Evolutionary conservation across 2,113 vertebrate species (phyloP).

Genomic region (Phaetusa simplex): DNA sequence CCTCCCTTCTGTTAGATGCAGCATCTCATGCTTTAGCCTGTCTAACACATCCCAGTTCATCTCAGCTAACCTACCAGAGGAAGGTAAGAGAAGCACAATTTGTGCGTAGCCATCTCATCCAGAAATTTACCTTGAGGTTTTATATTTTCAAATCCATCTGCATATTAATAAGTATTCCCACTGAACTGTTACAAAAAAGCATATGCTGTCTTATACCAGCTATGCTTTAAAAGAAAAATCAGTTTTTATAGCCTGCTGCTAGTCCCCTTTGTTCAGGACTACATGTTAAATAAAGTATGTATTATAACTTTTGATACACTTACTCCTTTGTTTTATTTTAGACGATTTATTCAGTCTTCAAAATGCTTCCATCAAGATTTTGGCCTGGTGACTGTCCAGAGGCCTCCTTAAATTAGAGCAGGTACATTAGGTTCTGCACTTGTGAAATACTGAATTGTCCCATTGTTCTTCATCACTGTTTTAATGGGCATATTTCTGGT

Average conservation of each 20-base stretch:
- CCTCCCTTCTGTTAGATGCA: neutral
- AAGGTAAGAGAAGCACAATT: neutral
- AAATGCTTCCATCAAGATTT: constrained; percentile 36
- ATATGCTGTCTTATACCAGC: neutral
- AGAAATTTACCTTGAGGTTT: neutral
- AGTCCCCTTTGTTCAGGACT: neutral
- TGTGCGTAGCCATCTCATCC: neutral
- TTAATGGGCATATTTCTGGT: constrained; percentile 19
- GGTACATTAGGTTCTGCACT: constrained; percentile 18
- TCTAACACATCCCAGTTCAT: neutral
- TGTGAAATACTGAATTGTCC: constrained; percentile 29
- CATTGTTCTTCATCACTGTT: constrained; percentile 29
- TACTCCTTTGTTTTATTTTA: constrained; percentile 41
- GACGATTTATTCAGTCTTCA: constrained; percentile 30
- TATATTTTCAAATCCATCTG: neutral
- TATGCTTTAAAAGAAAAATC: neutral
- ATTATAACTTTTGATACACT: constrained; percentile 17
- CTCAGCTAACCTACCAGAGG: neutral
- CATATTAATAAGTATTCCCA: neutral
- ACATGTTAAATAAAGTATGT: neutral
- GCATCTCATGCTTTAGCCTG: neutral
- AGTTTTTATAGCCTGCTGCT: neutral
- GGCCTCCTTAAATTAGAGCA: constrained; percentile 25
- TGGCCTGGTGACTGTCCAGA: constrained; percentile 15
- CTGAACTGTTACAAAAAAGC: neutral